These are phyloP conservation scores for Spermophilus dauricus DNA, from an alignment of 2,113 vertebrate species.

Conservation along the genomic window DNA sequence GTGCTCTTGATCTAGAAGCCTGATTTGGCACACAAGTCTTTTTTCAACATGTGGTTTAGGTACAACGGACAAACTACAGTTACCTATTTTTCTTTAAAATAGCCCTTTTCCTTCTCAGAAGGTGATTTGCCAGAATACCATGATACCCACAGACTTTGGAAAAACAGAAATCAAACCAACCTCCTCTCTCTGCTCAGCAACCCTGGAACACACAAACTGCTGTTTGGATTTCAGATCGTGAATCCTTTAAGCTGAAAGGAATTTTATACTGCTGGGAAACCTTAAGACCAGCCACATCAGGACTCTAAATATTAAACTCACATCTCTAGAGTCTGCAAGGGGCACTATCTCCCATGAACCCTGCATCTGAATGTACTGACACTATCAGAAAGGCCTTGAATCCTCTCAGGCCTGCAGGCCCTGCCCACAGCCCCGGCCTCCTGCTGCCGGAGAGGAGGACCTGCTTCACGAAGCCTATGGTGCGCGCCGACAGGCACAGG, in stretches of 20 bases:
- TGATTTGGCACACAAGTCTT: neutral
- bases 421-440: neutral
- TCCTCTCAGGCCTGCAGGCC: neutral
- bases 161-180: neutral
- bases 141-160: neutral
- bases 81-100: constrained; percentile 37
- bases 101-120: neutral
- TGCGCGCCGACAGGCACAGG: constrained; percentile 96
- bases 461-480: constrained; percentile 95
- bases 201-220: neutral
- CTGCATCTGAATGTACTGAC: neutral
- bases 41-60: neutral
- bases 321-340: constrained; percentile 9
- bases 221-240: neutral
- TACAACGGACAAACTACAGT: neutral
- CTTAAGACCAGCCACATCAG: constrained; percentile 25
- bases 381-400: neutral
- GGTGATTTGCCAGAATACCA: neutral
- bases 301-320: constrained; percentile 42
- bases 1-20: neutral
- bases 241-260: constrained; percentile 41
- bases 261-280: constrained; percentile 66
- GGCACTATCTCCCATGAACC: neutral
- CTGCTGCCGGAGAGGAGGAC: fast-evolving
- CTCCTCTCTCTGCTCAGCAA: neutral